A percentile compares a stretch with the other conserved stretches of the same genome.
phyloP scores from a whole-genome alignment of 2,888 invertebrate genomes.

The Venustoraphidia nigricollis region DNA sequence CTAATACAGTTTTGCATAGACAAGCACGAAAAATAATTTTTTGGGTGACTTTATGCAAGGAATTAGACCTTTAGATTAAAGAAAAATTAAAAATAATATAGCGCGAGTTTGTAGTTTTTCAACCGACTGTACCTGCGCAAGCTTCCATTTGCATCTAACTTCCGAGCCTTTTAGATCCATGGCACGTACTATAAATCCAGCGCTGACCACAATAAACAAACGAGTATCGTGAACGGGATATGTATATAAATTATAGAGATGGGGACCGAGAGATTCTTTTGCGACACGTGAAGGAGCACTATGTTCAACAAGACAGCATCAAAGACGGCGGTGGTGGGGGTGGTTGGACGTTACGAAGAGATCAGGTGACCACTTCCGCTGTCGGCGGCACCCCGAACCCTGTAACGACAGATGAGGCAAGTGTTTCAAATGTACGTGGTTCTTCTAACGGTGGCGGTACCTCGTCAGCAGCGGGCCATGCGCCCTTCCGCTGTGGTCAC shows the following conservation, averaged over 20 bases:
- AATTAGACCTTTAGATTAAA: no score
- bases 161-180: no score
- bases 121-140: no score
- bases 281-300: slow-evolving; percentile 50
- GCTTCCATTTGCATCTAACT: no score
- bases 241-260: slow-evolving; percentile 30
- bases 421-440: slow-evolving; percentile 28
- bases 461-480: slow-evolving; percentile 19
- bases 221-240: no score
- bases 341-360: slow-evolving; percentile 9
- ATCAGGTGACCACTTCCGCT: slow-evolving; percentile 16
- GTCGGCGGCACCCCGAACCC: slow-evolving; percentile 2
- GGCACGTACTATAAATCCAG: no score
- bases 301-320: slow-evolving; percentile 25
- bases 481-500: slow-evolving; percentile 56
- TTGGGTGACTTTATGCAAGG: no score
- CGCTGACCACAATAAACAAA: no score
- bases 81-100: no score
- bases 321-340: slow-evolving; percentile 13
- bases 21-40: no score
- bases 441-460: slow-evolving; percentile 26
- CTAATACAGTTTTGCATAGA: no score
- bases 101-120: no score
- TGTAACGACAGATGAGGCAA: slow-evolving; percentile 34
- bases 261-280: slow-evolving; percentile 46